Evolutionary conservation across 1,140 invertebrate genomes (phyloP), one percentile per base, ranked within the genome.

Genomic region (Trachelipus rathkii): DNA sequence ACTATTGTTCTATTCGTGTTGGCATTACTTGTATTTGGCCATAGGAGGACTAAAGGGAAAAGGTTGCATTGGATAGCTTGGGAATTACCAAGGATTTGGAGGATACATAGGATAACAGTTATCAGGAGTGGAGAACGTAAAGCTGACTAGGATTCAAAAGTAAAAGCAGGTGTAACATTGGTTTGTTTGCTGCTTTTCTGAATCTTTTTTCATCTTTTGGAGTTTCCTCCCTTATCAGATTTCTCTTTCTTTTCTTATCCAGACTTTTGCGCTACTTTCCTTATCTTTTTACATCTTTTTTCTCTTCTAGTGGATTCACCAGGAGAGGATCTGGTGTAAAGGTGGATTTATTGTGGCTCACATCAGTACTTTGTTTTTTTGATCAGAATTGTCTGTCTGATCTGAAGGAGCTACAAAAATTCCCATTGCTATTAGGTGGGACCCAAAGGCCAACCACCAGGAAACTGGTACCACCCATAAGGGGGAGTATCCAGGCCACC

Each of bases 131-230:
- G 50, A 60, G 50, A 13, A 60, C 19, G 50, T 60, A 60, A 60
- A 60, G n/a, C 50, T 60, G 50, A 60, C 50, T 60, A 60, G 50
- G 50, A 19, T 60, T n/a, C 50, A 60, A 60, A 60, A 19, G 11
- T 13, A 60, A 15, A 60, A 13, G 50, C 11, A 60, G 50, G 19
- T 15, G 50, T 19, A 3, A 19, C 50, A 60, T 60, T 60, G 50
- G 50, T 60, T 8, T 60, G 50, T 9, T 60, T 60, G 50, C 11
- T 60, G 2, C 2, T 60, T 60, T 8, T 60, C 50, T 4, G 11
- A 4, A 1, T 60, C 19, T 15, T 60, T 60, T 60, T 60, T 60
- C 50, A 60, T 13, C 11, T 15, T 60, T 60, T 13, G 50, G 3
- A 60, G 11, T 19, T 8, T 60, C 19, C 50, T 60, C 19, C 8